Evolutionary conservation across 2,797 vertebrate genomes (phyloP).

Genomic region (Enteromius paludinosus): DNA sequence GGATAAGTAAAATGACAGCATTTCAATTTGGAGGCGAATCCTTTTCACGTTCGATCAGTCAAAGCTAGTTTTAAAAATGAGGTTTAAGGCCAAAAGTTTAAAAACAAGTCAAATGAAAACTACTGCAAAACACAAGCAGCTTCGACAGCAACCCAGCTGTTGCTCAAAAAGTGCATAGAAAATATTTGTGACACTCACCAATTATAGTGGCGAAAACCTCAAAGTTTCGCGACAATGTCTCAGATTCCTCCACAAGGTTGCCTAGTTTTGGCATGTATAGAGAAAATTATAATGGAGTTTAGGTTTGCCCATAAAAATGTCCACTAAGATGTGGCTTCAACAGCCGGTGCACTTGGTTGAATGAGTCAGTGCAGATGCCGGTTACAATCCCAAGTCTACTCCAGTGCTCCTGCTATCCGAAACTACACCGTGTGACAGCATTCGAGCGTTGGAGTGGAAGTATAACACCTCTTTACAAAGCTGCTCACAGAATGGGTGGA

Average conservation of each 20-base stretch:
- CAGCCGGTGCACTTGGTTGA: not conserved
- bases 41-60: not conserved
- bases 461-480: constrained; percentile 71
- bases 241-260: constrained; percentile 65
- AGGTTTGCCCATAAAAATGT: constrained; percentile 38
- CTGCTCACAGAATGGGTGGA: constrained; percentile 73
- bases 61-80: not conserved
- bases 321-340: constrained; percentile 17
- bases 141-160: not conserved
- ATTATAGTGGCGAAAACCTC: constrained; percentile 79
- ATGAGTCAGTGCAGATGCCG: not conserved
- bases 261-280: constrained; percentile 78
- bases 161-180: not conserved
- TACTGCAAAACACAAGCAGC: not conserved
- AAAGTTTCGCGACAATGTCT: constrained; percentile 71
- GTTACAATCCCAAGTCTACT: constrained; percentile 41
- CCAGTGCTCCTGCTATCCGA: constrained; percentile 29
- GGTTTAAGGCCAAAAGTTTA: too few relatives aligned
- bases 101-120: too few relatives aligned
- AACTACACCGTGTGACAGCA: constrained; percentile 33
- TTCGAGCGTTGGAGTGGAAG: constrained; percentile 59
- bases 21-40: not conserved
- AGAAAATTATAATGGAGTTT: constrained; percentile 3
- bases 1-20: not conserved
- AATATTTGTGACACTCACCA: constrained; percentile 71